Base-by-base conservation (phyloP, 2,888 invertebrate genomes). In the Phytoseiulus persimilis region DNA sequence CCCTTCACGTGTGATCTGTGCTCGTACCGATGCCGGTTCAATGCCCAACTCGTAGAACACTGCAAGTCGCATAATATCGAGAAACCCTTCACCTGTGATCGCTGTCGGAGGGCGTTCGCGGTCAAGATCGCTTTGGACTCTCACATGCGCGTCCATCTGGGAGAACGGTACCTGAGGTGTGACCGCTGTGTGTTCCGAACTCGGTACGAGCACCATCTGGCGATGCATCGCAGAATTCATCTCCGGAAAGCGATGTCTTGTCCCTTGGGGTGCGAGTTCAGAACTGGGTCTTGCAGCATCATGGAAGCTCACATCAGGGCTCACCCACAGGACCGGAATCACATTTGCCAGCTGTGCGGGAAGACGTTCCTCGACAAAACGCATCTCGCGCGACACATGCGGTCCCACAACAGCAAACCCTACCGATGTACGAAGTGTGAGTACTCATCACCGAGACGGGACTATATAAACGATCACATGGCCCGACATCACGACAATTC, bases 141-240 rank as follows among this genome's bases (percentile, higher is more conserved):
- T 90, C 95, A 95, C 92, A 92, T 94, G 91, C 93, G 94, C 83
- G 94, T 93, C 0, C 95, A 95, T 92, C 93, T 93, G 83, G 93
- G 93, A 89, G 94, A 94, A 90, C 94, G 95, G 91, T 94, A 94
- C n/a, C 94, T 94, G 91, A 93, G 94, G 0, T 95, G 95, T 92
- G 95, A 95, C 91, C 93, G 94, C n/a, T 95, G 95, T 92, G 94
- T 95, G 14, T 95, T 95, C 92, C 94, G 94, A 90, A 95, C 95
- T 83, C 95, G 95, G 92, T 95, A 94, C 92, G 93, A 95, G 91
- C 95, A 95, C 91, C 95, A 95, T 92, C 93, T 95, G 92, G 94
- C 94, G 89, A 94, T 94, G 28, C 95, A 95, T 92, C 94, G 94
- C 91, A 93, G 95, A 90, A 94, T 95, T 90, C 95, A 95, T 92